These are phyloP conservation scores for Leptarthrus brevirostris DNA, from an alignment of 2,888 invertebrate genomes.

Conservation along the genomic window DNA sequence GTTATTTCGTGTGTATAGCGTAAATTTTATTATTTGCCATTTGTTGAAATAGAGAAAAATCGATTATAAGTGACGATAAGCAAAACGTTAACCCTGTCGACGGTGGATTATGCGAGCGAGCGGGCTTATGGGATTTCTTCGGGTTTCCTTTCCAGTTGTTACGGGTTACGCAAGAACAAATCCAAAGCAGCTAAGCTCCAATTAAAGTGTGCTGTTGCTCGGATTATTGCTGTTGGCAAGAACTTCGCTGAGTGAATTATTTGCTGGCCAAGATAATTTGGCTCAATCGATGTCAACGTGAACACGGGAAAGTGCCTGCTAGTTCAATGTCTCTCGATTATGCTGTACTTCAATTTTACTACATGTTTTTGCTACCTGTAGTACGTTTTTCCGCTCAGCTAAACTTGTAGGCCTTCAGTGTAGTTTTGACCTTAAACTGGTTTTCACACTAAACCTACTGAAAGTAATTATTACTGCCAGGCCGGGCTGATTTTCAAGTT, in stretches of 20 bases:
- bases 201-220: not conserved
- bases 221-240: not conserved
- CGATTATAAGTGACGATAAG: conserved; percentile 8
- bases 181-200: not conserved
- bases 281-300: not conserved
- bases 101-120: not conserved
- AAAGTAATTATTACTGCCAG: no score
- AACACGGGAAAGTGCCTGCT: not conserved
- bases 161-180: conserved; percentile 36
- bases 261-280: not conserved
- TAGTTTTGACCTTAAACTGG: conserved; percentile 38
- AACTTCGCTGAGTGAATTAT: not conserved
- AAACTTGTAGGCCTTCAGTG: conserved; percentile 28
- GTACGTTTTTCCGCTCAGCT: not conserved
- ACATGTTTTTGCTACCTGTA: no score
- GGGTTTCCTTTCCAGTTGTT: not conserved
- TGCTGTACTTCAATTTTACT: not conserved
- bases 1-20: no score
- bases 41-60: conserved; percentile 23
- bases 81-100: conserved; percentile 10
- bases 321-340: not conserved
- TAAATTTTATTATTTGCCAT: no score
- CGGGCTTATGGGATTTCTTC: not conserved
- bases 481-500: no score
- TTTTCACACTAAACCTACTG: not conserved